Evolutionary conservation across 2,888 invertebrate species (phyloP).

Genomic region (Oegoconia quadripuncta): DNA sequence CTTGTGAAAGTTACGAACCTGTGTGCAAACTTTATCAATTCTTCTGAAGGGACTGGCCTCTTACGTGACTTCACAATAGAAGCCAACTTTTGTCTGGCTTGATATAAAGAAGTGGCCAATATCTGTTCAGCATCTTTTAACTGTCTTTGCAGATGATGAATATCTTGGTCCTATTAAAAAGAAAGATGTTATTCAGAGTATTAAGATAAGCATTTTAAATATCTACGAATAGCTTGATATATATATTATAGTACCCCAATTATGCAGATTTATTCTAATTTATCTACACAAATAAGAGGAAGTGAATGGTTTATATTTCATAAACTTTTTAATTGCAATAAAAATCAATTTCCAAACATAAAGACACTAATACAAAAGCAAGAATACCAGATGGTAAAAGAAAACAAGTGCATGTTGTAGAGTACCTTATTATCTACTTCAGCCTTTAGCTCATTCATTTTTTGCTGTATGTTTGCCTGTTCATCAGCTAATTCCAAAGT

Average conservation of each 20-base stretch:
- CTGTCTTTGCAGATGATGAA: slow-evolving; percentile 93
- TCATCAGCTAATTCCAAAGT: slow-evolving; percentile 91
- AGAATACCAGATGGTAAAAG: too few relatives aligned
- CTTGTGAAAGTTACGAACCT: slow-evolving; percentile 35
- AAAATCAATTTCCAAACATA: too few relatives aligned
- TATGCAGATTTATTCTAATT: too few relatives aligned
- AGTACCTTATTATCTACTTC: slow-evolving; percentile 90
- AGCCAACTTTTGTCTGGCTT: slow-evolving; percentile 95
- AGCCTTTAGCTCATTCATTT: slow-evolving; percentile 91
- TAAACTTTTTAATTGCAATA: too few relatives aligned
- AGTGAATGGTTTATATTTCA: too few relatives aligned
- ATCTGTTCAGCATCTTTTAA: slow-evolving; percentile 97
- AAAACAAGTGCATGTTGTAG: too few relatives aligned
- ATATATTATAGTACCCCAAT: too few relatives aligned
- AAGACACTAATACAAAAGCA: too few relatives aligned
- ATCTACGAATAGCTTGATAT: too few relatives aligned
- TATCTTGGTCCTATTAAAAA: slow-evolving; percentile 87
- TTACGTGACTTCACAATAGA: slow-evolving; percentile 94
- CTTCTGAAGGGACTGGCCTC: slow-evolving; percentile 94
- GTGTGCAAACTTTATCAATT: slow-evolving; percentile 97
- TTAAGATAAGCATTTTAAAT: too few relatives aligned
- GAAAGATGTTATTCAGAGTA: background rate
- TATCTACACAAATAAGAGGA: too few relatives aligned
- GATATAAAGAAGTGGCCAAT: slow-evolving; percentile 95
- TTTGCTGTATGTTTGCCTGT: slow-evolving; percentile 94